Evolutionary conservation across 1,140 invertebrate genomes (phyloP).

Genomic region (Papilio glaucus): DNA sequence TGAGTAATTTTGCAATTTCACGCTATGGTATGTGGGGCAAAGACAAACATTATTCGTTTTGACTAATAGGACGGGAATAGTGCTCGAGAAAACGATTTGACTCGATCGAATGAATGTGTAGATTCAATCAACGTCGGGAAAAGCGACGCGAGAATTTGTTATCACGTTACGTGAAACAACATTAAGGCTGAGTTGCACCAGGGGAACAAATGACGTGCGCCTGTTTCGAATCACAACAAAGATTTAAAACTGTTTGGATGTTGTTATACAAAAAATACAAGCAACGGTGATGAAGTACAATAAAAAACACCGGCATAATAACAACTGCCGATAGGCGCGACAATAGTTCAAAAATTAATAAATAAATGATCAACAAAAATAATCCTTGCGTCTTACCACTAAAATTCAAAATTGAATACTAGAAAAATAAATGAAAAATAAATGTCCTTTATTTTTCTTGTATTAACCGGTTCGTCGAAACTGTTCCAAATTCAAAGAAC

Average conservation of each 20-base stretch:
- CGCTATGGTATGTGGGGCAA: neutral
- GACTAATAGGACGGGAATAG: slow-evolving; percentile 59
- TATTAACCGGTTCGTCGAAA: too few species aligned
- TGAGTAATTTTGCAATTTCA: too few species aligned
- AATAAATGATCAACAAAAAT: too few species aligned
- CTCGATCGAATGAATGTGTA: slow-evolving; percentile 48
- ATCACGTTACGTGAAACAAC: slow-evolving; percentile 39
- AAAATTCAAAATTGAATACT: too few species aligned
- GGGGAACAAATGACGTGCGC: neutral
- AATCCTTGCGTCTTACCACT: too few species aligned
- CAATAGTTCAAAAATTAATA: too few species aligned
- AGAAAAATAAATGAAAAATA: neutral
- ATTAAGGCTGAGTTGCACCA: too few species aligned
- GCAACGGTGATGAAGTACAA: neutral
- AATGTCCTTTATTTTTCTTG: too few species aligned
- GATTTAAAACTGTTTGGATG: neutral
- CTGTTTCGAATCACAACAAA: neutral
- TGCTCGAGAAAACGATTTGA: slow-evolving; percentile 49
- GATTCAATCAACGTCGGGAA: slow-evolving; percentile 54
- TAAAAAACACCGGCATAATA: neutral
- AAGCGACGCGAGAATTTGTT: slow-evolving; percentile 49
- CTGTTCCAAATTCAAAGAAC: too few species aligned
- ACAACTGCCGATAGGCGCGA: neutral
- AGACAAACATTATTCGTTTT: slow-evolving; percentile 47
- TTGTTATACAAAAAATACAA: neutral